Base-by-base conservation (phyloP, 2,888 invertebrate species). In the Volucella inanis region DNA sequence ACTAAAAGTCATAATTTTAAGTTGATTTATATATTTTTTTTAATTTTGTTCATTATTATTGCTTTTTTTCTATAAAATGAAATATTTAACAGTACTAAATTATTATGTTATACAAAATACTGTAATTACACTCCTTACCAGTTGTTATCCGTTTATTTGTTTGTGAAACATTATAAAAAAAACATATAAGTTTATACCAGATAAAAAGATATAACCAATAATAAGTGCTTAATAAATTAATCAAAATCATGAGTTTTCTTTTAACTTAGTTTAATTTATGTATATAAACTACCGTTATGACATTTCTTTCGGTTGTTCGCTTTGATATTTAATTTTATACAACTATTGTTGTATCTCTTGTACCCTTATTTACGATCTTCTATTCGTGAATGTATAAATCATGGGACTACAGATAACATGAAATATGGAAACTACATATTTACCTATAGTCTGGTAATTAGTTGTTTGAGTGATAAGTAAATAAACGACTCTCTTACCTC, bases 1-100 rank as follows among this genome's bases (percentile, higher is more conserved):
- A 91, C 91, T 91, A 91, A 91, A 91, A 91, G 91, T 91, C 91
- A 91, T 91, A 91, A 90, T 88, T 89, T 87, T 91, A 90, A 91
- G 91, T 89, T 90, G 89, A 90, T 78, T 72, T 80, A 54, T 78
- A 82, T 84, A 87, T 87, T 87, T 83, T 83, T 83, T 82, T 84
- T 88, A 87, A 55, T 64, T 76, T 62, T 62, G 15, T 87, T 88
- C 88, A 89, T 88, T 89, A 89, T 88, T 89, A 88, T 87, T 87
- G 87, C 88, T 87, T 89, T 88, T 89, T 88, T 88, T 87, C 88
- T 14, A 77, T 81, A 67, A 80, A 65, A 77, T 81, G 38, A 77
- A 81, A 89, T 90, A 88, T 88, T 89, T 90, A 89, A 89, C 88
- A 88, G 87, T 88, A 87, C 79, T 88, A 80, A 88, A 87, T 87